Evolutionary conservation across 2,113 vertebrate species (phyloP).

Genomic region (Nycticebus coucang): DNA sequence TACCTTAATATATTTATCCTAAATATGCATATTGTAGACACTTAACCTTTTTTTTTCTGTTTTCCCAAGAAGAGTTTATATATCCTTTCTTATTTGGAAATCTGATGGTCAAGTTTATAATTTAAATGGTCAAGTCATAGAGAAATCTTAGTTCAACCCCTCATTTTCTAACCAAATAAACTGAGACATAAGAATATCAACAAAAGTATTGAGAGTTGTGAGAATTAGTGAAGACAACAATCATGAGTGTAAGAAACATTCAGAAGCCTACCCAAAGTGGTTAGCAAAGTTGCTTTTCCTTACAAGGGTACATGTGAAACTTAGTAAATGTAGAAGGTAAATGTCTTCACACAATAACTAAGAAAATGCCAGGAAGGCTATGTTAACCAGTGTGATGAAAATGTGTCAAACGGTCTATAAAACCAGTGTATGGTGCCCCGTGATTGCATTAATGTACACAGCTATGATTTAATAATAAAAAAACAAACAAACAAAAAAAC

Average conservation of each 20-base stretch:
- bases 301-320: not conserved
- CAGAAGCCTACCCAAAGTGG: not conserved
- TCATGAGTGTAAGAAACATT: not conserved
- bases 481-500: not conserved
- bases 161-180: conserved; percentile 12
- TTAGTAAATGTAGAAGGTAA: no score
- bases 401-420: no score
- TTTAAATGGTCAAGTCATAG: not conserved
- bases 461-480: no score
- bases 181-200: not conserved
- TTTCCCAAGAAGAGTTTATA: not conserved
- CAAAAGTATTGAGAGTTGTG: not conserved
- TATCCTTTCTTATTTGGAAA: conserved; percentile 1
- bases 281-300: not conserved
- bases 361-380: no score
- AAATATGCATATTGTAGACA: not conserved
- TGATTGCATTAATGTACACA: no score
- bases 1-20: not conserved
- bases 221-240: not conserved
- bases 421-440: no score
- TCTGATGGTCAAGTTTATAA: not conserved
- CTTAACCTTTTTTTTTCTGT: not conserved
- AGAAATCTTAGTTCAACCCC: not conserved
- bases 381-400: no score
- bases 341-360: no score